phyloP scores from a whole-genome alignment of 2,888 invertebrate genomes.

The Acronicta psi region DNA sequence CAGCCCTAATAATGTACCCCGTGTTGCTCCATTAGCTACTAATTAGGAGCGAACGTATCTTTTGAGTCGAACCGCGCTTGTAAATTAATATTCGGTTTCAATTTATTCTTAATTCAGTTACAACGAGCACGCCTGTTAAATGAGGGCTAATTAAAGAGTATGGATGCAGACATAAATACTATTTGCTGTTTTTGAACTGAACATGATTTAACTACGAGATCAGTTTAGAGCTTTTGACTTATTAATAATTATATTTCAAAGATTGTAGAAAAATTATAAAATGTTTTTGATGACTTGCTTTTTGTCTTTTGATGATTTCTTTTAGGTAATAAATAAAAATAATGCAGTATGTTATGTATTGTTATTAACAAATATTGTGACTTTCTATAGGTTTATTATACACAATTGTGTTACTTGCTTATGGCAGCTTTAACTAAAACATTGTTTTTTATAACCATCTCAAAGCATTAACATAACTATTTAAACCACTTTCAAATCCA shows the following conservation, averaged over 20 bases:
- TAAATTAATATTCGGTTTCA: slow-evolving; percentile 52
- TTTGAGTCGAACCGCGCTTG: slow-evolving; percentile 54
- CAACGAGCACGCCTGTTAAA: slow-evolving; percentile 38
- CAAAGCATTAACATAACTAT: slow-evolving; percentile 4
- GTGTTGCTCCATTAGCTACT: slow-evolving; percentile 71
- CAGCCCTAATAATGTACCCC: slow-evolving; percentile 62
- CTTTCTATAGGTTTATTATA: no score
- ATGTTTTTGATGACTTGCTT: no score
- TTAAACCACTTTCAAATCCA: no score
- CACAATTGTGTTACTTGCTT: no score
- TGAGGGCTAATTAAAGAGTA: slow-evolving; percentile 50
- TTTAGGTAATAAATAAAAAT: no score
- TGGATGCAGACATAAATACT: slow-evolving; percentile 5
- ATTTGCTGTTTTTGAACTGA: neutral
- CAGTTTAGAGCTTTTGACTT: no score
- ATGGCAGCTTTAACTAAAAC: no score
- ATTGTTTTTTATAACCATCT: neutral
- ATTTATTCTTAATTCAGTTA: slow-evolving; percentile 57
- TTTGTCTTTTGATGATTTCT: no score
- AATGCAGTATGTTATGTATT: no score
- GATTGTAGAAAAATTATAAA: no score
- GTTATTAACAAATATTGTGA: no score
- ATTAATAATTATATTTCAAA: no score
- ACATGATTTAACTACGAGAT: neutral
- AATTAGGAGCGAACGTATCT: slow-evolving; percentile 66